A percentile compares a stretch with the other conserved stretches of the same genome.
These are phyloP conservation scores for Microplitis manilae DNA, from an alignment of 2,888 invertebrate species.

Conservation along the genomic window DNA sequence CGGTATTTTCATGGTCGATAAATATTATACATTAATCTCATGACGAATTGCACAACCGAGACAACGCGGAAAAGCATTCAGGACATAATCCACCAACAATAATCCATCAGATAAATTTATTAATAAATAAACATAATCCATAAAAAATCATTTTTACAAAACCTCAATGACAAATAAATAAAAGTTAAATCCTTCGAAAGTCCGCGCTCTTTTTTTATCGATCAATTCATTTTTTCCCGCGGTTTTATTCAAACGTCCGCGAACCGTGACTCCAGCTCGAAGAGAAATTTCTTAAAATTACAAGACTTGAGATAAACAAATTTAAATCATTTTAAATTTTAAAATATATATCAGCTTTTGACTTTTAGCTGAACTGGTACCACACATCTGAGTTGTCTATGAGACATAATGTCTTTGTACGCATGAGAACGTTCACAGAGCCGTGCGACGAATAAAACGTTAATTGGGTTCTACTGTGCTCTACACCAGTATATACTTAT, in stretches of 20 bases:
- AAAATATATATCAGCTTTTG: neutral
- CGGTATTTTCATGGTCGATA: conserved; percentile 23
- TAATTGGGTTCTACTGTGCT: neutral
- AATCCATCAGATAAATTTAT: neutral
- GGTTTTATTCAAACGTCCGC: neutral
- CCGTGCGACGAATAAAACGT: conserved; percentile 13
- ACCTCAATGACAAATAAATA: neutral
- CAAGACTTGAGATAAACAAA: neutral
- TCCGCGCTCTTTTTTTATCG: neutral
- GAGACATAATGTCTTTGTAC: neutral
- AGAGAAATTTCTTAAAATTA: neutral
- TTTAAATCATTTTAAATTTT: neutral
- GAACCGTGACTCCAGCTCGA: neutral
- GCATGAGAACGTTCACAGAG: conserved; percentile 41
- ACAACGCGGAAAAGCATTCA: conserved; percentile 1
- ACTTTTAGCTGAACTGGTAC: neutral
- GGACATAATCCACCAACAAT: neutral
- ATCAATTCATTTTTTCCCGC: neutral
- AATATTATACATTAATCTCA: conserved; percentile 7
- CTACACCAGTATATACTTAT: neutral
- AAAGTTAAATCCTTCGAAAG: neutral
- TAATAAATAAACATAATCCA: neutral
- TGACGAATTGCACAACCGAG: neutral
- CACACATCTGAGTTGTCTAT: too few species aligned
- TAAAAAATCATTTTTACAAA: neutral